Conservation (phyloP, 2,888 invertebrate genomes). For the Pollenia angustigena region DNA sequence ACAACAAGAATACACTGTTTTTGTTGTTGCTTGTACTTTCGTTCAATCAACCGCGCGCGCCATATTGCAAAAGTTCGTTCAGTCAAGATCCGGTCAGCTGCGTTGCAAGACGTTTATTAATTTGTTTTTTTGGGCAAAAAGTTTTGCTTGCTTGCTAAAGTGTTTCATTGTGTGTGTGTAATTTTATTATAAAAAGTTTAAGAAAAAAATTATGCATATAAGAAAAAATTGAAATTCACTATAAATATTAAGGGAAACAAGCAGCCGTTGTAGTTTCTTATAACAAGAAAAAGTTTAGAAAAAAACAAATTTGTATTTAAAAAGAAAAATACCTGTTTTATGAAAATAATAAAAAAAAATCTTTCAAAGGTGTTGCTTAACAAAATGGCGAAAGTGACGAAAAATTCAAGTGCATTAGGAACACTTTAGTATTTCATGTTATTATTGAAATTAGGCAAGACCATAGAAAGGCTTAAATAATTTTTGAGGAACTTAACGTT, state of each 20-base stretch:
- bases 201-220: conserved; percentile 55
- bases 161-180: conserved; percentile 73
- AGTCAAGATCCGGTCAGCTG: conserved; percentile 87
- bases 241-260: conserved; percentile 35
- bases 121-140: conserved; percentile 35
- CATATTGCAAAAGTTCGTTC: conserved; percentile 83
- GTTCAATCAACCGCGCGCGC: conserved; percentile 79
- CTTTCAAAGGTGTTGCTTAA: conserved; percentile 65
- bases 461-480: conserved; percentile 13
- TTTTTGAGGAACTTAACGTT: conserved; percentile 10
- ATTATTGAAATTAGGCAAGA: conserved; percentile 2
- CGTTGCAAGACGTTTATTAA: conserved; percentile 84
- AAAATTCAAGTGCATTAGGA: conserved; percentile 67
- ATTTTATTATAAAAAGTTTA: conserved; percentile 64
- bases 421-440: conserved; percentile 27
- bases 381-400: conserved; percentile 71
- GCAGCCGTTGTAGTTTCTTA: conserved; percentile 11
- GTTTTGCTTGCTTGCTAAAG: conserved; percentile 49
- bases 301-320: conserved; percentile 21
- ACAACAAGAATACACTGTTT: conserved; percentile 9
- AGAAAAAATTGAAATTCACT: conserved; percentile 11
- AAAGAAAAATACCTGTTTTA: conserved; percentile 55
- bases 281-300: conserved; percentile 5
- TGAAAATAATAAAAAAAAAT: conserved; percentile 39
- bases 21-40: conserved; percentile 68